Percentiles rank a stretch among this genome's conserved stretches.
phyloP scores from a whole-genome alignment of 2,113 vertebrate genomes.

The Mustelus asterias region DNA sequence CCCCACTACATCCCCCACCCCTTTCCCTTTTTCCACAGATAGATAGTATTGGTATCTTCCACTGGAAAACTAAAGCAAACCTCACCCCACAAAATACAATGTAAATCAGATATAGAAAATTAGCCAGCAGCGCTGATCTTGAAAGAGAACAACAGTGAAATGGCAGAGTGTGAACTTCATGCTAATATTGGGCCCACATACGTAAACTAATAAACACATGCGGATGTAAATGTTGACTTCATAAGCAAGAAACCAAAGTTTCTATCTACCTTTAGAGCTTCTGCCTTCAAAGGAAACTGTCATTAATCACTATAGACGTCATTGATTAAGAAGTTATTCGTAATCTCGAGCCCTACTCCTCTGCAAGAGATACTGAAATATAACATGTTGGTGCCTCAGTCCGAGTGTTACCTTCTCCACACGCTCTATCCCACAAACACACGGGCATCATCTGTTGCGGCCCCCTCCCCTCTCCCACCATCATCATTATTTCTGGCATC shows the following conservation, averaged over 20 bases:
- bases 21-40: neutral
- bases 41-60: neutral
- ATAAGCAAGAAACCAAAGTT: neutral
- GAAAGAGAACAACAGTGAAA: neutral
- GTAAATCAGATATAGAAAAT: neutral
- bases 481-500: neutral
- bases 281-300: neutral
- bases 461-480: neutral
- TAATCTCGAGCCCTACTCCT: neutral
- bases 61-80: neutral
- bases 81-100: neutral
- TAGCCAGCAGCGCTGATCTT: neutral
- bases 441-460: neutral
- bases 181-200: neutral
- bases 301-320: neutral
- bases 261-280: neutral
- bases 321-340: neutral
- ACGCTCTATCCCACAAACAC: neutral
- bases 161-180: neutral
- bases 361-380: neutral
- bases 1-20: too few species aligned
- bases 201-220: neutral
- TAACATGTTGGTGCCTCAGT: neutral
- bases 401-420: neutral
- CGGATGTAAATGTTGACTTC: neutral